A percentile compares a stretch with the other conserved stretches of the same genome.
phyloP scores from a whole-genome alignment of 2,888 invertebrate species.

The Microctonus hyperodae region DNA sequence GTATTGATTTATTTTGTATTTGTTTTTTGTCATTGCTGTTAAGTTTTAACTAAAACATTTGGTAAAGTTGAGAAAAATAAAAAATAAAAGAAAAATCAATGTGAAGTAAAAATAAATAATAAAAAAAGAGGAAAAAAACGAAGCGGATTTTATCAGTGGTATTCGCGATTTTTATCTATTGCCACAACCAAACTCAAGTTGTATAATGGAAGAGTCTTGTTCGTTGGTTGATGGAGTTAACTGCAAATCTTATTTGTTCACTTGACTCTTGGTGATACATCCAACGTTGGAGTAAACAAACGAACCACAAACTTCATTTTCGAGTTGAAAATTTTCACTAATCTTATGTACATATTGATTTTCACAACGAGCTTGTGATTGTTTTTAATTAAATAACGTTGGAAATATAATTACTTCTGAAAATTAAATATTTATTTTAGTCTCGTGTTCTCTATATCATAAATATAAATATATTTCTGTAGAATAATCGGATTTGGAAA shows the following conservation, averaged over 20 bases:
- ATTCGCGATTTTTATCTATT: not conserved
- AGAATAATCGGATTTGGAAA: not conserved
- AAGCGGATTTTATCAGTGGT: not conserved
- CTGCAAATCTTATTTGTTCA: conserved; percentile 9
- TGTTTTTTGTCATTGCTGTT: not conserved
- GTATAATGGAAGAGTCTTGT: conserved; percentile 21
- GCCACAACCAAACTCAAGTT: not conserved
- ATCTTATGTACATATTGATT: not conserved
- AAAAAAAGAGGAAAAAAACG: not conserved
- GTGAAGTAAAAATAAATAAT: not conserved
- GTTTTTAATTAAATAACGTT: too few species aligned
- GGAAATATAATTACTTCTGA: too few species aligned
- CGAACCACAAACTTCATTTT: not conserved
- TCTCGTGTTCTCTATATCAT: too few species aligned
- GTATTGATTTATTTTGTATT: not conserved
- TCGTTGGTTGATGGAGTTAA: conserved; percentile 3
- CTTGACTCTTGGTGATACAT: not conserved
- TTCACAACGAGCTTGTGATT: too few species aligned
- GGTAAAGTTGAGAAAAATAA: not conserved
- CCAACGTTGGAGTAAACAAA: conserved; percentile 3
- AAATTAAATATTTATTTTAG: too few species aligned
- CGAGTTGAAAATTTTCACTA: not conserved
- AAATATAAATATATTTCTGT: not conserved
- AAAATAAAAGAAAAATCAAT: not conserved
- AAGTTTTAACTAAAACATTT: not conserved